A percentile compares a stretch with the other conserved stretches of the same genome.
Evolutionary conservation across 1,140 invertebrate species (phyloP).

Genomic region (Aphaenogaster ashmeadi): DNA sequence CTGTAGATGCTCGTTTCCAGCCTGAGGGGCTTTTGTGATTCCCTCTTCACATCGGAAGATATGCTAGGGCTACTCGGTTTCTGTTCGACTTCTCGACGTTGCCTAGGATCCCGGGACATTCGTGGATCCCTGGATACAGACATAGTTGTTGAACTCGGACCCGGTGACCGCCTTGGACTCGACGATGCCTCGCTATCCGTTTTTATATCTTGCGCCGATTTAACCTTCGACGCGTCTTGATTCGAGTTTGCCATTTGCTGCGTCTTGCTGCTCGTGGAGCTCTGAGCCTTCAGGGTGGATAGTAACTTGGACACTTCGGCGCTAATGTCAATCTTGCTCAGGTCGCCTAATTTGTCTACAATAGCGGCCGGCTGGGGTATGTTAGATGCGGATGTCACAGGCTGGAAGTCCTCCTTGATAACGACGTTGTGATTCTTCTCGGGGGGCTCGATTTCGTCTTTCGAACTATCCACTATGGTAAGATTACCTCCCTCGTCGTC

Average conservation of each 20-base stretch:
- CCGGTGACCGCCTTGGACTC: constrained; percentile 80
- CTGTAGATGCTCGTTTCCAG: constrained; percentile 85
- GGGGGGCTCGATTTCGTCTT: constrained; percentile 79
- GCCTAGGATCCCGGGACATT: constrained; percentile 80
- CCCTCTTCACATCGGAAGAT: constrained; percentile 77
- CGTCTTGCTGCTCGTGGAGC: constrained; percentile 71
- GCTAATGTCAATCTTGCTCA: constrained; percentile 92
- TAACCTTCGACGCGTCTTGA: constrained; percentile 54
- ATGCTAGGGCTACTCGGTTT: constrained; percentile 71
- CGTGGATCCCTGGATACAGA: constrained; percentile 82
- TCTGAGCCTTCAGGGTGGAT: constrained; percentile 89
- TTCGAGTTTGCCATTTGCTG: constrained; percentile 17
- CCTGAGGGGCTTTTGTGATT: constrained; percentile 77
- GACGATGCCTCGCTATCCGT: constrained; percentile 68
- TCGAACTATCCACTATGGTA: constrained; percentile 84
- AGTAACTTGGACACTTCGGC: constrained; percentile 91
- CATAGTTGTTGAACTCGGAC: constrained; percentile 44
- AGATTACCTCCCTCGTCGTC: constrained; percentile 86
- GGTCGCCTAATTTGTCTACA: constrained; percentile 90
- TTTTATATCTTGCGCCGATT: constrained; percentile 62
- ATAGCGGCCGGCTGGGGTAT: constrained; percentile 86
- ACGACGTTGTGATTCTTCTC: constrained; percentile 65
- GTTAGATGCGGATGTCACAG: constrained; percentile 45
- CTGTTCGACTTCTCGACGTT: constrained; percentile 71
- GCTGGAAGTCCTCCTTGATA: constrained; percentile 63